Conservation (phyloP, 2,113 vertebrate genomes). For the Anas platyrhynchos region DNA sequence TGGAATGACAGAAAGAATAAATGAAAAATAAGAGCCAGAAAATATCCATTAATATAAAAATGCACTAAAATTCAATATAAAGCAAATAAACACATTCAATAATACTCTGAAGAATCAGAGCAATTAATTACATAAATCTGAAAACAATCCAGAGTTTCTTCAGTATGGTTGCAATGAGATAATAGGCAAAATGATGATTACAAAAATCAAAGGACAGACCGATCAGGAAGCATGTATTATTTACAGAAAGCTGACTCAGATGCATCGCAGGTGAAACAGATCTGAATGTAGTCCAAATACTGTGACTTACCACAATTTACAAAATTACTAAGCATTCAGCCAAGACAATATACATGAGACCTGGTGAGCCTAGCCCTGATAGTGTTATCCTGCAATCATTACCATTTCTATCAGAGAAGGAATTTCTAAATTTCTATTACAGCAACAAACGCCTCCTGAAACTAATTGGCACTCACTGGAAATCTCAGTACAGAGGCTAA, state of each 20-base stretch:
- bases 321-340: not conserved
- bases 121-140: not conserved
- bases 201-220: not conserved
- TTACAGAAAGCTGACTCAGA: not conserved
- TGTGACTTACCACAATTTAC: fast-evolving
- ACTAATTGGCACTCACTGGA: conserved; percentile 37
- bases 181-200: not conserved
- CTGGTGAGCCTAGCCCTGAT: not conserved
- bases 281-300: not conserved
- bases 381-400: not conserved
- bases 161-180: not conserved
- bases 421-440: conserved; percentile 17
- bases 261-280: not conserved
- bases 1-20: not conserved
- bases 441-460: conserved; percentile 38
- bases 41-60: not conserved
- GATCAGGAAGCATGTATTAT: not conserved
- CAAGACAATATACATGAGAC: not conserved
- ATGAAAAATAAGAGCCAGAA: not conserved
- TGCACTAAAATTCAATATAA: not conserved
- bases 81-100: not conserved
- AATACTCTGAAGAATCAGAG: not conserved
- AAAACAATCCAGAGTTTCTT: not conserved
- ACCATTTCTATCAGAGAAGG: not conserved
- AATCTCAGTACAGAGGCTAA: conserved; percentile 25